Evolutionary conservation across 2,888 invertebrate genomes (phyloP), one percentile per base, ranked within the genome.

Genomic region (Lottia gigantea): DNA sequence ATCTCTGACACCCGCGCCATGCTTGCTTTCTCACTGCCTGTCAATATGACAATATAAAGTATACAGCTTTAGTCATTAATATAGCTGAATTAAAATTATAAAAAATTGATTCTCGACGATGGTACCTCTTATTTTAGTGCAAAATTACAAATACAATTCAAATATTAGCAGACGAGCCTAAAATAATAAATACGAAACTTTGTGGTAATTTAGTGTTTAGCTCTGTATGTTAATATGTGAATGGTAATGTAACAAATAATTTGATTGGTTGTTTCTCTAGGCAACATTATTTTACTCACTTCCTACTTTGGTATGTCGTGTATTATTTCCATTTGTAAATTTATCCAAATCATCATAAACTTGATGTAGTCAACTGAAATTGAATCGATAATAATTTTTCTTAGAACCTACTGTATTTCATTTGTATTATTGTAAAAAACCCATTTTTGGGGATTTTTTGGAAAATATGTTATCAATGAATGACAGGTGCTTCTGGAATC

Each of bases 1-100:
- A 78, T 79, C 70, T 83, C 84, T 55, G 55, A 55, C 76, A 80
- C 80, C 79, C 83, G 83, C 83, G 85, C 86, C 82, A 85, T 88
- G 83, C 82, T 82, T 75, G 71, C 75, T 74, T 75, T 23, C 55
- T 55, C 55, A 55, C 55, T 55, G 55, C 19, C 55, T 55, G 55
- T 55, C 55, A 55, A 55, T 55, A 0, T 23, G 40, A 40, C 40
- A 40, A 4, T 8, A 8, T 40, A 40, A 8, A 40, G 40, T 40
- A 6, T 8, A 40, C 40, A 40, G 11, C 40, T 40, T 11, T 40
- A 8, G 11, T 40, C 40, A 40, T 40, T 40, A 8, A 11, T 40
- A 40, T 40, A 40, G 40, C 40, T 40, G 40, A 3, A 1, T 40
- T 8, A 6, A 8, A 40, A 40, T 40, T 40, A 8, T 40, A 55